phyloP scores from a whole-genome alignment of 1,140 invertebrate species.

The Anthonomus grandis region DNA sequence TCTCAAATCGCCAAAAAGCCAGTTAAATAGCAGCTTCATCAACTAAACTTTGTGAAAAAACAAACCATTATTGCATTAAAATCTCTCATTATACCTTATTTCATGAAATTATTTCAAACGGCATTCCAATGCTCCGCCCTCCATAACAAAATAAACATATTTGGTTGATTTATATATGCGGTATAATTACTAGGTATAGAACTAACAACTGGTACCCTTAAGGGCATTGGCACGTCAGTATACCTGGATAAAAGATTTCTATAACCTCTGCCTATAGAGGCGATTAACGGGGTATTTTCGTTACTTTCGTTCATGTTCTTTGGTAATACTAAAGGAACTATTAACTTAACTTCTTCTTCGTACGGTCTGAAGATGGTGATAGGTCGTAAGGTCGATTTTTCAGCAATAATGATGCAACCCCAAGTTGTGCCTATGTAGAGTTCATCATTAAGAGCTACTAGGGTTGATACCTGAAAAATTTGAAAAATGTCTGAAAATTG shows the following conservation, averaged over 20 bases:
- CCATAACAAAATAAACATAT: constrained; percentile 70
- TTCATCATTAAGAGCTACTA: constrained; percentile 66
- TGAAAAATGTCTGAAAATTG: constrained; percentile 3
- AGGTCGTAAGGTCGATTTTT: constrained; percentile 72
- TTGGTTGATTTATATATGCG: constrained; percentile 47
- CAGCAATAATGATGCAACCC: constrained; percentile 87
- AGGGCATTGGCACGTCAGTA: constrained; percentile 54
- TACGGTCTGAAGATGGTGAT: constrained; percentile 88
- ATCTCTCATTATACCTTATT: background rate
- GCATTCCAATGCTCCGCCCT: constrained; percentile 67
- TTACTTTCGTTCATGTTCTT: constrained; percentile 42
- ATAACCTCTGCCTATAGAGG: constrained; percentile 80
- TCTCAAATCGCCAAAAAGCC: too few relatives aligned
- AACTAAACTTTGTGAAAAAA: background rate
- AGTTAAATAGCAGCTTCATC: too few relatives aligned
- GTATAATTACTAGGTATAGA: constrained; percentile 36
- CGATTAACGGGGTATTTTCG: constrained; percentile 57
- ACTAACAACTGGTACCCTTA: constrained; percentile 37
- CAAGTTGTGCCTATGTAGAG: constrained; percentile 88
- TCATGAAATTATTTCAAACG: background rate
- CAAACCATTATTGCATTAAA: background rate
- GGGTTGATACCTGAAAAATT: constrained; percentile 66
- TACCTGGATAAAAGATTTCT: constrained; percentile 72
- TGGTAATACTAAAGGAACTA: constrained; percentile 47
- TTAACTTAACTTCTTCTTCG: constrained; percentile 69